These are phyloP conservation scores for Drosophila maculinotata DNA, from an alignment of 2,888 invertebrate genomes.

Conservation along the genomic window DNA sequence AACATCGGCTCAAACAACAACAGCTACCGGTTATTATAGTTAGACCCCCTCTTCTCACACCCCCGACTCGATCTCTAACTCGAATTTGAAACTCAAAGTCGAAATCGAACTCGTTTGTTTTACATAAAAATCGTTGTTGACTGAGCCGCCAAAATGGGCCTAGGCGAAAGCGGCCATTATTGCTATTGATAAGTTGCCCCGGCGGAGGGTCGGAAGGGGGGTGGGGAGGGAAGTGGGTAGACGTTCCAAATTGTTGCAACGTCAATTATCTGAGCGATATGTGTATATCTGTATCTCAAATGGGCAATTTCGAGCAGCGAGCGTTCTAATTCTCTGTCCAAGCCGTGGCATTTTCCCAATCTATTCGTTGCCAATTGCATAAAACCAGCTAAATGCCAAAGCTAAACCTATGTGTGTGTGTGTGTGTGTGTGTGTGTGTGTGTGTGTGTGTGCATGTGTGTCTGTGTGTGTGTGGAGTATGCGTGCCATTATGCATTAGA, in stretches of 20 bases:
- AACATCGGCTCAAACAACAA: slow-evolving; percentile 26
- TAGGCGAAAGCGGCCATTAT: slow-evolving; percentile 69
- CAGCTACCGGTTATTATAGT: slow-evolving; percentile 61
- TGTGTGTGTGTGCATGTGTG: slow-evolving; percentile 6
- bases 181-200: slow-evolving; percentile 44
- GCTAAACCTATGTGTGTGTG: neutral
- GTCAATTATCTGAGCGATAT: slow-evolving; percentile 45
- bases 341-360: slow-evolving; percentile 51
- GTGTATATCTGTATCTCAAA: slow-evolving; percentile 53
- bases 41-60: neutral
- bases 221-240: too few relatives aligned
- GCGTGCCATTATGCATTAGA: slow-evolving; percentile 77
- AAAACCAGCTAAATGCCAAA: slow-evolving; percentile 54
- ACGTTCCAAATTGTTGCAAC: neutral
- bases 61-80: slow-evolving; percentile 25
- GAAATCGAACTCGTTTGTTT: slow-evolving; percentile 66
- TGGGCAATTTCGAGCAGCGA: slow-evolving; percentile 12
- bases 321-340: slow-evolving; percentile 52
- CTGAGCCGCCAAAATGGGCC: slow-evolving; percentile 63
- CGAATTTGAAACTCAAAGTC: slow-evolving; percentile 12
- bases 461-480: slow-evolving; percentile 32
- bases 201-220: slow-evolving; percentile 14
- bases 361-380: slow-evolving; percentile 67
- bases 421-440: slow-evolving; percentile 17
- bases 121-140: slow-evolving; percentile 62